These are phyloP conservation scores for Drosophila heteroneura DNA, from an alignment of 2,888 invertebrate species.

Conservation along the genomic window DNA sequence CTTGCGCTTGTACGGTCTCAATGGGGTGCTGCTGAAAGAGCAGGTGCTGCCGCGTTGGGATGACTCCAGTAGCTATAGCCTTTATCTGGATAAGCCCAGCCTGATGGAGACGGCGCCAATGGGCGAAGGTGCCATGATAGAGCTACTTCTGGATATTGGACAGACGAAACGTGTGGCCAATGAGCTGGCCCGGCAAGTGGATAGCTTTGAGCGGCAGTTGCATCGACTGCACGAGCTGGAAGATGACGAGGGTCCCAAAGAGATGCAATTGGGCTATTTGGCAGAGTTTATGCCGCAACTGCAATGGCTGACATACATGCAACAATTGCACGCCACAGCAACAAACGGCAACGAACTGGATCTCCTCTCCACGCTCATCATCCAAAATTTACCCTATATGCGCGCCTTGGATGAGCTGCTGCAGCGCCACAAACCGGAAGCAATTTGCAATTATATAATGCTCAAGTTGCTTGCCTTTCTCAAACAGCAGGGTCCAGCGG, in stretches of 20 bases:
- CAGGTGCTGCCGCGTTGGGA: conserved; percentile 83
- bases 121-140: conserved; percentile 78
- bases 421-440: conserved; percentile 59
- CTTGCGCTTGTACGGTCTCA: conserved; percentile 76
- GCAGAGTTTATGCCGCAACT: conserved; percentile 78
- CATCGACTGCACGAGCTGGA: conserved; percentile 74
- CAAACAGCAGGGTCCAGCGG: conserved; percentile 79
- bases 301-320: conserved; percentile 75
- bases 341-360: conserved; percentile 54
- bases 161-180: conserved; percentile 79
- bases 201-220: conserved; percentile 77
- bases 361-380: conserved; percentile 76
- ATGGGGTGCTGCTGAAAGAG: conserved; percentile 81
- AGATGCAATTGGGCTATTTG: conserved; percentile 82
- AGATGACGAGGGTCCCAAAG: conserved; percentile 80
- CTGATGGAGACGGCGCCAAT: conserved; percentile 72
- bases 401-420: conserved; percentile 72
- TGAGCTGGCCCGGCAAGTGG: conserved; percentile 75
- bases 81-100: conserved; percentile 82
- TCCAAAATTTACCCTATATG: conserved; percentile 81
- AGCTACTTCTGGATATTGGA: conserved; percentile 78
- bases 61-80: conserved; percentile 76
- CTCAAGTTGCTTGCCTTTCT: conserved; percentile 78
- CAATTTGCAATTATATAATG: conserved; percentile 82
- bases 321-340: conserved; percentile 54